Base-by-base conservation (phyloP, 2,113 vertebrate species). In the Stigmatopora argus region DNA sequence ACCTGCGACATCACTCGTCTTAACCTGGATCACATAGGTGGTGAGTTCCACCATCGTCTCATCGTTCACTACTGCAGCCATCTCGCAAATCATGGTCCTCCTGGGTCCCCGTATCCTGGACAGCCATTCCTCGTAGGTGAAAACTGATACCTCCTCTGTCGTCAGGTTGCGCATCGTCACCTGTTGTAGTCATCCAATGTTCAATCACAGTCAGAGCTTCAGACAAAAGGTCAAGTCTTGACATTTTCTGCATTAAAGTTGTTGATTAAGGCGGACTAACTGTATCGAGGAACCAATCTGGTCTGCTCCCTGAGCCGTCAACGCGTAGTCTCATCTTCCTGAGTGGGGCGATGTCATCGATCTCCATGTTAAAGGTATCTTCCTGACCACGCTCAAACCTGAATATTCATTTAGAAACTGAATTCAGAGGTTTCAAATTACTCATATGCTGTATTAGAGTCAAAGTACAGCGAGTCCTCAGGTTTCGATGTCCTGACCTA, bases 301-400 rank as follows among this genome's bases (percentile, higher is more conserved):
- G 96, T 49, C 96, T 90, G 64, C 89, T 93, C n/a, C 97, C 97
- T 13, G 92, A 91, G 35, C 93, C 95, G 0, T 98, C 94, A 0
- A 92, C 91, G 11, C 93, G 89, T 65, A 98, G 85, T 68, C 97
- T 91, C 91, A 99, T 96, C 88, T 98, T 99, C 80, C 89, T 92
- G 49, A 98, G 87, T 0, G 96, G 96, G 4, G 94, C 94, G 0
- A 98, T 92, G 65, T 99, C 97, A 0, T 94, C 91, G 0, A 99
- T 93, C 90, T 98, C 95, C 91, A 98, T 90, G 41, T 92, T 91
- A 85, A 98, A 95, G 9, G 92, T 94, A 85, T 99, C 96, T n/a
- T 90, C 91, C 83, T 99, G 97, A 51, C 94, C 95, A 46, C 95
- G 89, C 77, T 99, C 97, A 78, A 98, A 99, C 84, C 96, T 99